A percentile compares a stretch with the other conserved stretches of the same genome.
phyloP scores from a whole-genome alignment of 2,888 invertebrate species.

The Cataglyphis albicans region DNA sequence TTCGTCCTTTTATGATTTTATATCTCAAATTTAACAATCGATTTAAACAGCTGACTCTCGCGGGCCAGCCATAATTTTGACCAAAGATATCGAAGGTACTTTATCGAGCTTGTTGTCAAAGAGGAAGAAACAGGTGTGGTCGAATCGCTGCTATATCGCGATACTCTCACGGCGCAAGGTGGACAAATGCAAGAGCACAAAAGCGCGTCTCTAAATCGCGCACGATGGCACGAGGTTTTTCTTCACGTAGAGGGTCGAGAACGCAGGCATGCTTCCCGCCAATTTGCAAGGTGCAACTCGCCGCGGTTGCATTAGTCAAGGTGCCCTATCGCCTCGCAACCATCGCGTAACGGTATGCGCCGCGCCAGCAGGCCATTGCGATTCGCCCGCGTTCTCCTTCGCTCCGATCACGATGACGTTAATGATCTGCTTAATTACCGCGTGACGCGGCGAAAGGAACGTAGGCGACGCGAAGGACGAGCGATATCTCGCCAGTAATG shows the following conservation, averaged over 20 bases:
- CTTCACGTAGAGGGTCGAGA: constrained; percentile 58
- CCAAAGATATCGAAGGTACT: background rate
- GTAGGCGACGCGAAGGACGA: constrained; percentile 40
- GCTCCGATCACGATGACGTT: constrained; percentile 79
- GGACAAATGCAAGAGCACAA: constrained; percentile 66
- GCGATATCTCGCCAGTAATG: constrained; percentile 46
- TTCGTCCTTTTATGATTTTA: background rate
- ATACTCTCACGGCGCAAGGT: constrained; percentile 65
- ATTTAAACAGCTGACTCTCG: background rate
- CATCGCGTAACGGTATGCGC: constrained; percentile 85
- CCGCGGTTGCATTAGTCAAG: constrained; percentile 84
- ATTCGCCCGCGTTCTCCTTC: constrained; percentile 75
- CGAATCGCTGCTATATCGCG: constrained; percentile 27
- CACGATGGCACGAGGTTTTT: constrained; percentile 76
- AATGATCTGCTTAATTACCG: constrained; percentile 85
- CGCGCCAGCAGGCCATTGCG: constrained; percentile 78
- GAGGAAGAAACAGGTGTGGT: constrained; percentile 72
- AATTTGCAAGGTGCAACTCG: constrained; percentile 85
- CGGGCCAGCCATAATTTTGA: background rate
- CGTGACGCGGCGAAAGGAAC: constrained; percentile 76
- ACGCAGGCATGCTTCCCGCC: constrained; percentile 71
- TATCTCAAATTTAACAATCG: background rate
- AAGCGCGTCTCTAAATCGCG: constrained; percentile 75
- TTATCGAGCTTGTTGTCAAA: background rate
- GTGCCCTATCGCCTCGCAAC: constrained; percentile 82